Conservation (phyloP, 2,888 invertebrate species). For the Stenotaenia linearis region DNA sequence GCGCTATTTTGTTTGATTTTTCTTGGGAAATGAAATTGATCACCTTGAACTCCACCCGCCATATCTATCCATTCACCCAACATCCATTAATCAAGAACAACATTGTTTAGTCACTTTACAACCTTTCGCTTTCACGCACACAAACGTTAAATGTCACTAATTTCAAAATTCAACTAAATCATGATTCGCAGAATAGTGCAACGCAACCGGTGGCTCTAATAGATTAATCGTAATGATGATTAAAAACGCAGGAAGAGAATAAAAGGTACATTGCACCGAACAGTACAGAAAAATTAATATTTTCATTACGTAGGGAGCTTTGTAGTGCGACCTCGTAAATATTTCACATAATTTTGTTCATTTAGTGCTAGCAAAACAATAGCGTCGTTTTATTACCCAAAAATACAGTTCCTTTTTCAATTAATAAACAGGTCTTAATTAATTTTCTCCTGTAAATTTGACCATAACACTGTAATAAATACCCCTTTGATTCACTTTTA, state of each 20-base stretch:
- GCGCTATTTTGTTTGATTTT: too few relatives aligned
- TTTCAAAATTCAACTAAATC: background rate
- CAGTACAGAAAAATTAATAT: background rate
- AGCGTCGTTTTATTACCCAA: background rate
- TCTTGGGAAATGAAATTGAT: too few relatives aligned
- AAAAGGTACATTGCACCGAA: background rate
- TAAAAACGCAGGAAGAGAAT: background rate
- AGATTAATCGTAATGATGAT: background rate
- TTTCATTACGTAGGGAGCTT: background rate
- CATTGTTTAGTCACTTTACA: background rate
- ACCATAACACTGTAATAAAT: background rate
- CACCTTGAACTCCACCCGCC: too few relatives aligned
- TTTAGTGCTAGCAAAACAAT: background rate
- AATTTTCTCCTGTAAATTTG: background rate
- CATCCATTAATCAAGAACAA: too few relatives aligned
- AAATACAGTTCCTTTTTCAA: background rate
- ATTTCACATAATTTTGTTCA: background rate
- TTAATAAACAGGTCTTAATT: background rate
- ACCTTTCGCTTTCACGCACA: background rate
- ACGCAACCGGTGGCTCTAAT: background rate
- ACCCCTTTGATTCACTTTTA: background rate
- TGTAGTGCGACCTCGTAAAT: background rate
- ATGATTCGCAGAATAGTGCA: background rate
- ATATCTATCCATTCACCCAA: too few relatives aligned
- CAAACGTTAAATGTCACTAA: background rate